Evolutionary conservation across 2,888 invertebrate genomes (phyloP).

Genomic region (Limnephilus lunatus): DNA sequence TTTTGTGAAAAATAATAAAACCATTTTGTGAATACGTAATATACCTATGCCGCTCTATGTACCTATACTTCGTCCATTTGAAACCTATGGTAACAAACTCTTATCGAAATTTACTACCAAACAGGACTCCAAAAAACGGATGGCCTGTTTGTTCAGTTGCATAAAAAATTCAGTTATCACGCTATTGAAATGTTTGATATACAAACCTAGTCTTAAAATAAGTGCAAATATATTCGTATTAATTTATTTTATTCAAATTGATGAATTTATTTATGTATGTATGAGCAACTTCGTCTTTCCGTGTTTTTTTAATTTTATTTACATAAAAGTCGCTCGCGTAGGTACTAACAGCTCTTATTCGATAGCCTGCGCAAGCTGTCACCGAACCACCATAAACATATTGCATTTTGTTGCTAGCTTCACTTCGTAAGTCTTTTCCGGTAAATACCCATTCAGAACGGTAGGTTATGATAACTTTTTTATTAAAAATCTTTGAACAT

Average conservation of each 20-base stretch:
- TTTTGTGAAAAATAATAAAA: too few species aligned
- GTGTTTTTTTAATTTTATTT: background rate
- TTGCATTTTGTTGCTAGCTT: conserved; percentile 28
- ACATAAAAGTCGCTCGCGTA: background rate
- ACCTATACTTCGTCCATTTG: too few species aligned
- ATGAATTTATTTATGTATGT: too few species aligned
- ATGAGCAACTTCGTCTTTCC: background rate
- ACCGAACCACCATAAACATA: conserved; percentile 9
- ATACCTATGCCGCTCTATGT: too few species aligned
- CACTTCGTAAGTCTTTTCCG: conserved; percentile 54
- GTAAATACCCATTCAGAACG: conserved; percentile 57
- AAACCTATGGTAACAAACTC: too few species aligned
- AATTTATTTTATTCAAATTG: too few species aligned
- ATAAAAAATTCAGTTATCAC: too few species aligned
- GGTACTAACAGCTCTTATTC: background rate
- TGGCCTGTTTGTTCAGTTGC: too few species aligned
- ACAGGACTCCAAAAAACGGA: too few species aligned
- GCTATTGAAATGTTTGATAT: too few species aligned
- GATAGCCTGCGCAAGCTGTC: background rate
- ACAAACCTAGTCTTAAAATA: background rate
- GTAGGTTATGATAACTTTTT: conserved; percentile 48
- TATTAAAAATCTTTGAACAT: conserved; percentile 54
- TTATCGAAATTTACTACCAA: too few species aligned
- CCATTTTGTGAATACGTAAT: too few species aligned
- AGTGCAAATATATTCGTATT: background rate